A percentile compares a stretch with the other conserved stretches of the same genome.
Evolutionary conservation across 2,797 vertebrate species (phyloP).

Genomic region (Clarias pachynema): DNA sequence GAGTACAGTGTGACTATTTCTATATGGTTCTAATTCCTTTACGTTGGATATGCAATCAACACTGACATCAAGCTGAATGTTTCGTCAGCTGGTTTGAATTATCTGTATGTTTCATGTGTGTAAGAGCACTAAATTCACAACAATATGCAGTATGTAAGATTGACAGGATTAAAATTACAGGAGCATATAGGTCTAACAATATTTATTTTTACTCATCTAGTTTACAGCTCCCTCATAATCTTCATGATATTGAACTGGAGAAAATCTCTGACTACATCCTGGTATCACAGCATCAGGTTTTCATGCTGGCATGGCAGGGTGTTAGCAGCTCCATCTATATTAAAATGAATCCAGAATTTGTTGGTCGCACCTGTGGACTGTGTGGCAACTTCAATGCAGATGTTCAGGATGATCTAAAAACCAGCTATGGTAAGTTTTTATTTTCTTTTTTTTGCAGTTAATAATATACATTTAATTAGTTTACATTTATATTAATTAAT

Average conservation of each 20-base stretch:
- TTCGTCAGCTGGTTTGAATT: background rate
- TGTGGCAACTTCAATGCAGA: conserved; percentile 96
- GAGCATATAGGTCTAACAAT: background rate
- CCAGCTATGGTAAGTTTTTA: conserved; percentile 77
- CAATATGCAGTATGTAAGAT: background rate
- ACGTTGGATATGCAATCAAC: background rate
- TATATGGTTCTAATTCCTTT: background rate
- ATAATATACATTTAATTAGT: too few species aligned
- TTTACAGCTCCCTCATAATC: conserved; percentile 79
- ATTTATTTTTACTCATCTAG: conserved; percentile 64
- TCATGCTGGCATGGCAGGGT: conserved; percentile 93
- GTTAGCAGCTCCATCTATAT: conserved; percentile 84
- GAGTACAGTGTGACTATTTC: background rate
- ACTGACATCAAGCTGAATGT: background rate
- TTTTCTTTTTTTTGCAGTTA: background rate
- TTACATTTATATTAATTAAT: too few species aligned
- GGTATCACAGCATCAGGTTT: conserved; percentile 83
- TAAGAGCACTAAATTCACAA: background rate
- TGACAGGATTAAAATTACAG: background rate
- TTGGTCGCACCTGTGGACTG: conserved; percentile 87
- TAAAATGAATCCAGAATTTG: conserved; percentile 90
- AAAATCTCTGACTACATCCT: conserved; percentile 87
- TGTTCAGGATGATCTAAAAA: conserved; percentile 89
- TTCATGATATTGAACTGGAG: conserved; percentile 84
- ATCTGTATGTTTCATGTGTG: background rate